A percentile compares a stretch with the other conserved stretches of the same genome.
Evolutionary conservation across 2,797 vertebrate genomes (phyloP).

Genomic region (Melanotaenia maccullochi): DNA sequence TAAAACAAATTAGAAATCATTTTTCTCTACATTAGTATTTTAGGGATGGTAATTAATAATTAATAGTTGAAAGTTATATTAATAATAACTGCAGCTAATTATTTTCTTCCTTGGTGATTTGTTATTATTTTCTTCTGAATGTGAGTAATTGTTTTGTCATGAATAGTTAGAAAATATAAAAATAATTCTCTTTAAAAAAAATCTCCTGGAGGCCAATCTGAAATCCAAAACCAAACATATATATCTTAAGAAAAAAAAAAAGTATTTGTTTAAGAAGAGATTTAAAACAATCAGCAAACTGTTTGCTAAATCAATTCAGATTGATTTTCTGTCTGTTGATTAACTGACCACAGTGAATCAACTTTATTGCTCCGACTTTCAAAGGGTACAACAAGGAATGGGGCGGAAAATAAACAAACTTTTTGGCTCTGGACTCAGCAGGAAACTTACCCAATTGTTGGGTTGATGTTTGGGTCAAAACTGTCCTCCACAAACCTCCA

Average conservation of each 20-base stretch:
- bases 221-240: background rate
- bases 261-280: background rate
- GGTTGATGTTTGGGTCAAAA: conserved; percentile 99
- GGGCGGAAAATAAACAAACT: background rate
- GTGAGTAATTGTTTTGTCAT: background rate
- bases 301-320: background rate
- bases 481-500: conserved; percentile 98
- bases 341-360: background rate
- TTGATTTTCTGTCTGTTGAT: background rate
- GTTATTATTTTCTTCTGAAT: background rate
- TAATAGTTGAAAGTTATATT: background rate
- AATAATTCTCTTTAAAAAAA: background rate
- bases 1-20: background rate
- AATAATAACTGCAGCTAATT: background rate
- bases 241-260: too few species aligned
- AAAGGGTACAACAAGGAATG: background rate
- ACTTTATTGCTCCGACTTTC: background rate
- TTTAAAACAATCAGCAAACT: background rate
- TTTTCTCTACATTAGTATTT: background rate
- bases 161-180: background rate
- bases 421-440: background rate
- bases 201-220: background rate
- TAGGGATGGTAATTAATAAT: background rate
- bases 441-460: conserved; percentile 93
- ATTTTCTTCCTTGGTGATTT: background rate